Evolutionary conservation across 1,140 invertebrate genomes (phyloP), one percentile per base, ranked within the genome.

Genomic region (Rhyacophila brunnea): DNA sequence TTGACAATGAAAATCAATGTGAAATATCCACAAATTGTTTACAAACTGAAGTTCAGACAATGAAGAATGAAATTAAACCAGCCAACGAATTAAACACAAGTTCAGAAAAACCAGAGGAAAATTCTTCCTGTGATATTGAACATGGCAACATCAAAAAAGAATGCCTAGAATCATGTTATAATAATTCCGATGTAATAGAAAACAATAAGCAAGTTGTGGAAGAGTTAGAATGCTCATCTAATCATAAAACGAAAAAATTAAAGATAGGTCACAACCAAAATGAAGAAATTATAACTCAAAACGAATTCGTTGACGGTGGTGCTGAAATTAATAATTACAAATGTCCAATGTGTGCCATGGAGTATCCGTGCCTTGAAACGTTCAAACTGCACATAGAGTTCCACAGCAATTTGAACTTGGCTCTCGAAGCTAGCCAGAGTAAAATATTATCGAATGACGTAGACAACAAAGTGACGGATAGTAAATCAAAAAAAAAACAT

Each of bases 401-500:
- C 11, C 38, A 40, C 38, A 40, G 3, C 11, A 28, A 28, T 9
- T 5, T 28, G 3, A 9, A 28, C 23, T 5, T 28, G 9, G 23
- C 23, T 28, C 23, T 28, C 9, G 4, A 28, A 9, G 23, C 23
- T 28, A 5, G n/a, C 23, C 9, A 28, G 23, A 5, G 23, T 9
- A 5, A 28, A 28, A 28, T 5, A 28, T n/a, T n/a, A n/a, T 35
- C 34, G 15, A 40, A 6, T 6, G 38, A 40, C 38, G 38, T 6
- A 4, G 15, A 40, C 15, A n/a, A 6, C 5, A 40, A 40, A 28
- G 23, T 28, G 4, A n/a, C 11, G 11, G 15, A 40, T n/a, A 13
- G 11, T 40, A 40, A 40, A 40, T 28, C 50, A 7, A 34, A 55
- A 13, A 19, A 55, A 55, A 13, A 35, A n/a, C 43, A 55, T 18